phyloP scores from a whole-genome alignment of 2,113 vertebrate genomes.

The Heterochromis multidens region DNA sequence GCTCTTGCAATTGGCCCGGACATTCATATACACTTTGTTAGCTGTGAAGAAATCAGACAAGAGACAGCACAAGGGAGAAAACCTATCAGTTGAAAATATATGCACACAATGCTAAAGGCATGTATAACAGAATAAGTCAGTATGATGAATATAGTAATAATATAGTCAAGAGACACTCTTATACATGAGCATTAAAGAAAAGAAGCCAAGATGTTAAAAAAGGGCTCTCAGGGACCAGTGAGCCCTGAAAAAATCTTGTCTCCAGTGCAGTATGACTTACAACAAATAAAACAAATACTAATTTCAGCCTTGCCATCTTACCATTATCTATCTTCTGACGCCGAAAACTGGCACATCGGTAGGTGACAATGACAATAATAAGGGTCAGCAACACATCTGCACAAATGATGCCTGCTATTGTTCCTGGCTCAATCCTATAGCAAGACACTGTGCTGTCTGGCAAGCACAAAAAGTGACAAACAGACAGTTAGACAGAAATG shows the following conservation, averaged over 20 bases:
- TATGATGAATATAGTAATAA: background rate
- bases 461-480: background rate
- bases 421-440: conserved; percentile 68
- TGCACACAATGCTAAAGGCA: background rate
- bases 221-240: background rate
- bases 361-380: conserved; percentile 66
- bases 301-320: background rate
- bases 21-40: conserved; percentile 76
- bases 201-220: background rate
- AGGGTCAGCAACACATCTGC: conserved; percentile 72
- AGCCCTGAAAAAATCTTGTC: background rate
- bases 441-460: conserved; percentile 54
- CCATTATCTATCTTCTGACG: conserved; percentile 54
- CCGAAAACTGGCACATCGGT: conserved; percentile 57
- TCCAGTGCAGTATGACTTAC: background rate
- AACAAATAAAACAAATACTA: background rate
- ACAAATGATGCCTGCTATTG: conserved; percentile 63
- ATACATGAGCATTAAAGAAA: background rate
- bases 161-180: background rate
- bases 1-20: conserved; percentile 66
- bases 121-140: background rate
- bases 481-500: background rate
- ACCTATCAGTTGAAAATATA: background rate
- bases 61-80: background rate
- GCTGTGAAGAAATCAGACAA: conserved; percentile 55